A percentile compares a stretch with the other conserved stretches of the same genome.
phyloP scores from a whole-genome alignment of 2,888 invertebrate species.

The Clepsis dumicolana region DNA sequence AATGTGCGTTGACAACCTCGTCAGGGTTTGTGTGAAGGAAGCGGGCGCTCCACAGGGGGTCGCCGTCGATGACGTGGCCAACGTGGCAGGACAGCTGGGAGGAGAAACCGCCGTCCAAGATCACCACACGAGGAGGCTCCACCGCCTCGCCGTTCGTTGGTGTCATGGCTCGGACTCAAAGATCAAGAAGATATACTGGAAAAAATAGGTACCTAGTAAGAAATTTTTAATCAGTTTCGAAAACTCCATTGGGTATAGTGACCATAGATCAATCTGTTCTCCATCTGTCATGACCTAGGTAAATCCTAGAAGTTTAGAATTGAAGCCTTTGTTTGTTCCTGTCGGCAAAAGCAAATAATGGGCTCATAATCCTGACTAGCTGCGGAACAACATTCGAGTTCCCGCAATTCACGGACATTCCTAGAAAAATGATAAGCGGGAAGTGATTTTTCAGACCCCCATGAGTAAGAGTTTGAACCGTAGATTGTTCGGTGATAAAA shows the following conservation, averaged over 20 bases:
- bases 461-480: too few relatives aligned
- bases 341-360: background rate
- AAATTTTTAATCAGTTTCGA: background rate
- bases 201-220: slow-evolving; percentile 38
- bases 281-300: background rate
- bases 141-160: slow-evolving; percentile 64
- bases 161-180: slow-evolving; percentile 59
- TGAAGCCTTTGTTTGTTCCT: background rate
- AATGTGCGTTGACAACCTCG: slow-evolving; percentile 92
- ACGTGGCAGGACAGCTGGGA: slow-evolving; percentile 93
- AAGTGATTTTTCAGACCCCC: too few relatives aligned
- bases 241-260: background rate
- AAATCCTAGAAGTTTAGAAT: background rate
- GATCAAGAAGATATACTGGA: slow-evolving; percentile 42
- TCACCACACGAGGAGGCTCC: slow-evolving; percentile 76
- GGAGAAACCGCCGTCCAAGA: slow-evolving; percentile 92
- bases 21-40: slow-evolving; percentile 92
- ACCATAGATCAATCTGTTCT: background rate
- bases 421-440: background rate
- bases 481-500: too few relatives aligned
- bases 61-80: slow-evolving; percentile 91
- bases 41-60: slow-evolving; percentile 95
- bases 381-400: background rate
- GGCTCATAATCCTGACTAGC: background rate
- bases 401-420: background rate